Conservation (phyloP, 2,113 vertebrate species). For the Phaethon lepturus region DNA sequence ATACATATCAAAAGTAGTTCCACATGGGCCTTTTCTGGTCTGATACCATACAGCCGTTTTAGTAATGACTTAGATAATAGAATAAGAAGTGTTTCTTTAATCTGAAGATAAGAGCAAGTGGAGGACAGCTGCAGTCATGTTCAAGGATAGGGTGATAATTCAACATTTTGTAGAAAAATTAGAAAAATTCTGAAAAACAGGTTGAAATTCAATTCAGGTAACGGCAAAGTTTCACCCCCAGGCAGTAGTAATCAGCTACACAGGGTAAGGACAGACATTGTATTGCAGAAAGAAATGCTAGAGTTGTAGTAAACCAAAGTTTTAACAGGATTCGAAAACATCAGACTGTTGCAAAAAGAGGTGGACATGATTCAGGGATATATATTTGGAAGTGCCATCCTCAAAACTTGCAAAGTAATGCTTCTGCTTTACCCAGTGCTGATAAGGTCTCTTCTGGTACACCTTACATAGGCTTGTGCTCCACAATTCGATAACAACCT, state of each 20-base stretch:
- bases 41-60: not conserved
- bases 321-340: not conserved
- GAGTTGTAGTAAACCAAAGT: not conserved
- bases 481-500: not conserved
- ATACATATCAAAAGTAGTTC: not conserved
- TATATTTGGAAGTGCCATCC: not conserved
- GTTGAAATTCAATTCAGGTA: not conserved
- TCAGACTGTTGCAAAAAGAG: not conserved
- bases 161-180: not conserved
- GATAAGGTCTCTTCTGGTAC: not conserved
- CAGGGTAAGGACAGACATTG: not conserved
- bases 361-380: not conserved
- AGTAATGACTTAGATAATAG: not conserved
- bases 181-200: not conserved
- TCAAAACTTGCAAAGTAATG: not conserved
- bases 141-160: not conserved
- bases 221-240: not conserved
- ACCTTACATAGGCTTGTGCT: not conserved
- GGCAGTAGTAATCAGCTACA: not conserved
- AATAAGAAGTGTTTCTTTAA: not conserved
- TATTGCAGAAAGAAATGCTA: not conserved
- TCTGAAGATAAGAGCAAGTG: not conserved
- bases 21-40: not conserved
- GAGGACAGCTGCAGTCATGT: not conserved
- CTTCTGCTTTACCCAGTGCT: not conserved